These are phyloP conservation scores for Eciton burchellii DNA, from an alignment of 1,140 invertebrate genomes.

Conservation along the genomic window DNA sequence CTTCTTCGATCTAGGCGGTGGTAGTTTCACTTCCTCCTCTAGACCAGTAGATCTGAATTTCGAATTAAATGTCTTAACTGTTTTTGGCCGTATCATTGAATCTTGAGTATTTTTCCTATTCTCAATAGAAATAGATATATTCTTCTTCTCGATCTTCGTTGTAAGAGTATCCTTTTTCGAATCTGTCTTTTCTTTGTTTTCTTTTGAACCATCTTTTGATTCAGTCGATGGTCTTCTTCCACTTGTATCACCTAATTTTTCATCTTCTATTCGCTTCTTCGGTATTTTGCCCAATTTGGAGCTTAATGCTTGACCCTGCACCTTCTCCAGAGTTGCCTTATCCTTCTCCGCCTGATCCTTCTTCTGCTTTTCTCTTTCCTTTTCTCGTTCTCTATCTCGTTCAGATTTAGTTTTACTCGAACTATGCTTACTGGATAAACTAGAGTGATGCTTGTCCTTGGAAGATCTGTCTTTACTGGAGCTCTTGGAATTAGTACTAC, in stretches of 20 bases:
- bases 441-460: conserved; percentile 81
- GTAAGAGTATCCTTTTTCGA: conserved; percentile 78
- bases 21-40: conserved; percentile 92
- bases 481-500: conserved; percentile 76
- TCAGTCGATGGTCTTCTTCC: conserved; percentile 78
- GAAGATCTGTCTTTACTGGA: conserved; percentile 82
- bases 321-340: conserved; percentile 89
- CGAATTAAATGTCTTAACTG: conserved; percentile 95
- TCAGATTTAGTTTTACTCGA: conserved; percentile 78
- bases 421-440: conserved; percentile 83
- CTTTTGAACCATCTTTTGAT: conserved; percentile 80
- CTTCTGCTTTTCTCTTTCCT: conserved; percentile 83
- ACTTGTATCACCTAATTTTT: conserved; percentile 76
- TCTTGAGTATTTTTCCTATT: conserved; percentile 89
- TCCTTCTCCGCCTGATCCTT: conserved; percentile 88
- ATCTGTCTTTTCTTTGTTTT: conserved; percentile 79
- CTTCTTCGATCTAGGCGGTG: conserved; percentile 88
- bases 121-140: conserved; percentile 93
- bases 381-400: conserved; percentile 84
- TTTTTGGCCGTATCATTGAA: conserved; percentile 89
- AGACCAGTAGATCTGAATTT: conserved; percentile 94
- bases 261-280: conserved; percentile 87
- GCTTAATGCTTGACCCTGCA: conserved; percentile 88
- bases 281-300: conserved; percentile 91
- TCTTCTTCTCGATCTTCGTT: conserved; percentile 86